Conservation (phyloP, 2,888 invertebrate genomes). For the Antheraea assamensis region DNA sequence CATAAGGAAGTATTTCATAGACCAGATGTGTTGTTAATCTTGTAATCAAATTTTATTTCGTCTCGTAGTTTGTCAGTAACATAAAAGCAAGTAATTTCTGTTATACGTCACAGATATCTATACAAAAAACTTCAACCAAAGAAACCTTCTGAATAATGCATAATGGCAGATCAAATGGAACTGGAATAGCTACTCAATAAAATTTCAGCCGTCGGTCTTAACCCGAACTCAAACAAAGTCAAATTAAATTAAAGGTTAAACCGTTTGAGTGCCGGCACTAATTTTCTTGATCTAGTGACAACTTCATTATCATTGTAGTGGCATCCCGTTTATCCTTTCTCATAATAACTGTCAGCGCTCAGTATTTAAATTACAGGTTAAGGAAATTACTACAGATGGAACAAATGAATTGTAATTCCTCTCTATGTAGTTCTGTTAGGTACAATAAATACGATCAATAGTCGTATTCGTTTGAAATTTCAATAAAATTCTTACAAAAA, state of each 20-base stretch:
- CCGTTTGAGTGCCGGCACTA: slow-evolving; percentile 38
- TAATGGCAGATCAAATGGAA: slow-evolving; percentile 21
- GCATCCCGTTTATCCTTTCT: slow-evolving; percentile 36
- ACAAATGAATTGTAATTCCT: background rate
- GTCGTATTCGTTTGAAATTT: background rate
- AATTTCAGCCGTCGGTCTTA: slow-evolving; percentile 25
- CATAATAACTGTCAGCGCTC: slow-evolving; percentile 30
- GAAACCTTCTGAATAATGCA: slow-evolving; percentile 22
- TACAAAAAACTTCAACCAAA: background rate
- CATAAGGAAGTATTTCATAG: background rate
- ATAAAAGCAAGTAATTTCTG: background rate
- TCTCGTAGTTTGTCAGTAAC: too few species aligned
- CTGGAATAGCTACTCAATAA: slow-evolving; percentile 23
- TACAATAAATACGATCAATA: background rate
- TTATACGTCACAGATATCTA: background rate
- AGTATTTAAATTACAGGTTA: background rate
- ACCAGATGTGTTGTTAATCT: too few species aligned
- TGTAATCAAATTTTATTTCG: too few species aligned
- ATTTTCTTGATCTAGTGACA: slow-evolving; percentile 44
- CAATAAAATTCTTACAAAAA: background rate
- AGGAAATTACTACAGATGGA: background rate
- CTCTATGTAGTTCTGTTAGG: background rate
- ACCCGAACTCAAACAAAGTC: slow-evolving; percentile 35
- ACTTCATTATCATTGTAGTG: slow-evolving; percentile 42
- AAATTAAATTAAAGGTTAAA: slow-evolving; percentile 44